These are phyloP conservation scores for Trissonchulus latispiculum DNA, from an alignment of 2,888 invertebrate genomes.

Conservation along the genomic window DNA sequence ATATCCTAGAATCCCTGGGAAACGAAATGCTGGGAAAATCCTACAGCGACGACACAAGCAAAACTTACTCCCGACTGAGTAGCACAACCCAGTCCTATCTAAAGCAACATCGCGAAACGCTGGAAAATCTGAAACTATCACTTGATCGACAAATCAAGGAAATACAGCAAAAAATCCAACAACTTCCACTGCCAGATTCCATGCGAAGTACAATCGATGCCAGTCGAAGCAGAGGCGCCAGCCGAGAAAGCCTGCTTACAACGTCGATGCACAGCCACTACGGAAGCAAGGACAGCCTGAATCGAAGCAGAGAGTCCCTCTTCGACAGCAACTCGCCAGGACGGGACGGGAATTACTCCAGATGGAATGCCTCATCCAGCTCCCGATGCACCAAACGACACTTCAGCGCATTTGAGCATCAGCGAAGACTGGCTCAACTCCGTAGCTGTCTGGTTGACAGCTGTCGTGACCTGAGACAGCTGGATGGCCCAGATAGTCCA, in stretches of 20 bases:
- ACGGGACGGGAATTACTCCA: not conserved
- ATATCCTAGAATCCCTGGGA: not conserved
- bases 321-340: not conserved
- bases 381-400: not conserved
- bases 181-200: not conserved
- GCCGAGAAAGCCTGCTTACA: not conserved
- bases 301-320: not conserved
- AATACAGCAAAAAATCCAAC: not conserved
- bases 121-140: not conserved
- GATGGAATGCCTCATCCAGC: not conserved
- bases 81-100: not conserved
- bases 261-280: not conserved
- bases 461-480: not conserved
- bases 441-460: slow-evolving; percentile 11
- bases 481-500: too few relatives aligned
- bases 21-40: not conserved
- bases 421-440: not conserved
- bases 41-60: not conserved
- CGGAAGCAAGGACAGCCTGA: too few relatives aligned
- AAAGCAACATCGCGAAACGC: not conserved
- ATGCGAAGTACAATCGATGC: not conserved
- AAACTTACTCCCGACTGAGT: not conserved
- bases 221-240: not conserved
- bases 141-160: not conserved
- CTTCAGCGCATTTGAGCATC: slow-evolving; percentile 2